Evolutionary conservation across 2,888 invertebrate species (phyloP), one percentile per base, ranked within the genome.

Genomic region (Xestia ashworthii): DNA sequence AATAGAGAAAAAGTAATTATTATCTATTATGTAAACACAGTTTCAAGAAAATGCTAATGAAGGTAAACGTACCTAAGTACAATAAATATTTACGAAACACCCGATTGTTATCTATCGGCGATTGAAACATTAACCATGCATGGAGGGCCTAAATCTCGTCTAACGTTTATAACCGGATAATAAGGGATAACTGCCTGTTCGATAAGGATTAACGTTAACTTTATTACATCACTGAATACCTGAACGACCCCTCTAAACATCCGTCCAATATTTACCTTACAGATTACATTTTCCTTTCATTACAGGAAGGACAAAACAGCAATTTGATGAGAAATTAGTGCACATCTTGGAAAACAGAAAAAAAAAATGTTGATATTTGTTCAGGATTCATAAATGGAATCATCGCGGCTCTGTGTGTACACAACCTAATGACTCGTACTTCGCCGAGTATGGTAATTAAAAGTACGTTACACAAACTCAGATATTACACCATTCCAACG

Each of bases 151-250:
- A 83, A 80, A 87, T 87, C 85, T 83, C 85, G 44, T 79, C 75
- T 85, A 80, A 87, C 76, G 87, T 81, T 87, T 83, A 84, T 81
- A 83, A 81, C 68, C 50, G 78, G 75, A 85, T 87, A 88, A 87
- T 87, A 85, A 76, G 81, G 87, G 85, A 81, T 87, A 88, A 88
- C 86, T 79, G 85, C 85, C 82, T 82, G 85, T 88, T 87, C 85
- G 83, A 85, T 87, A 78, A 88, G 87, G 88, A 87, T 88, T 88
- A 88, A 81, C 74, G 83, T 70, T 81, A 83, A 88, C 82, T 82
- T 88, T 88, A 88, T 87, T 88, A 87, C 75, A 78, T 72, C 64
- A 80, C 66, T 83, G 80, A 74, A 82, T 86, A 88, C 84, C 84
- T 83, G 82, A 78, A 82, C 77, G 82, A 73, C 71, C 78, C 60